These are phyloP conservation scores for Oegoconia quadripuncta DNA, from an alignment of 2,888 invertebrate species.

Conservation along the genomic window DNA sequence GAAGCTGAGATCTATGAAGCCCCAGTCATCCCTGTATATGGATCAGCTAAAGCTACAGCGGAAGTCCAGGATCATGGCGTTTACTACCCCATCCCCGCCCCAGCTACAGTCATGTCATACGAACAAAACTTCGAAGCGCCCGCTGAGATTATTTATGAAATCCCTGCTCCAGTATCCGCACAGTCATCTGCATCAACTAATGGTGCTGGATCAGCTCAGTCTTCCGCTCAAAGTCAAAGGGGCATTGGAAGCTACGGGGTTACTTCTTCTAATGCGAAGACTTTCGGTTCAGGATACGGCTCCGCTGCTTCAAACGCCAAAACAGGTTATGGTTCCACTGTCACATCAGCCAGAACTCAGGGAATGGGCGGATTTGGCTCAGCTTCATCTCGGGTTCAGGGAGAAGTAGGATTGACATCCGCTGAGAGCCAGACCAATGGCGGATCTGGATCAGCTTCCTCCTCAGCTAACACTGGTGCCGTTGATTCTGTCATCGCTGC, in stretches of 20 bases:
- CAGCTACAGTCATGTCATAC: conserved; percentile 56
- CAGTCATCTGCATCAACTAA: conserved; percentile 46
- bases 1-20: conserved; percentile 41
- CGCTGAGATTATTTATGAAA: conserved; percentile 31
- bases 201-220: conserved; percentile 47
- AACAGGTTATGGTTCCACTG: conserved; percentile 38
- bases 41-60: conserved; percentile 31
- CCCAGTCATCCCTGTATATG: conserved; percentile 26
- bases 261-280: conserved; percentile 52
- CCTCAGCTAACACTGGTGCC: conserved; percentile 33
- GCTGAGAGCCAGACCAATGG: conserved; percentile 36
- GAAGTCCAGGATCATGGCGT: conserved; percentile 33
- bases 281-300: conserved; percentile 37
- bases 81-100: conserved; percentile 52
- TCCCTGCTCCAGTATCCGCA: conserved; percentile 32
- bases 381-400: conserved; percentile 46
- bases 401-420: conserved; percentile 29
- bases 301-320: conserved; percentile 53
- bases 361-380: conserved; percentile 41
- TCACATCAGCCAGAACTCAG: conserved; percentile 43
- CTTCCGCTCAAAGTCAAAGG: conserved; percentile 46
- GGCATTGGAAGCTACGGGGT: conserved; percentile 38
- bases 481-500: conserved; percentile 34
- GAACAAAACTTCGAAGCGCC: conserved; percentile 54
- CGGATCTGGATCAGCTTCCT: conserved; percentile 36